Evolutionary conservation across 1,140 invertebrate genomes (phyloP), one percentile per base, ranked within the genome.

Genomic region (Trachymyrmex cornetzi): DNA sequence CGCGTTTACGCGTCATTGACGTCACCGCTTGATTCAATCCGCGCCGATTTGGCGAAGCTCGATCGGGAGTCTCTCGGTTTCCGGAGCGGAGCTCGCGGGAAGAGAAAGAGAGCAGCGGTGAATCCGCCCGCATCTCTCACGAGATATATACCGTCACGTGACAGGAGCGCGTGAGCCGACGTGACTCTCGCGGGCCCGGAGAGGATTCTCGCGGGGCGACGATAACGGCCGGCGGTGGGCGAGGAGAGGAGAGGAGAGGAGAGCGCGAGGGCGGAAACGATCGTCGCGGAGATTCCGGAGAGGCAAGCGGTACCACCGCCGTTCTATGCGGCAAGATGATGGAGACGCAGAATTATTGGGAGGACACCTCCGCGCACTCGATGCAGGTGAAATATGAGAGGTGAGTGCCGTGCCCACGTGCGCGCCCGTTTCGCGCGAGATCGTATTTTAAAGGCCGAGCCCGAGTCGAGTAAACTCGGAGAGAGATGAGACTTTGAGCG

Each of bases 341-440:
- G 95, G 95, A 95, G 69, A 95, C 94, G 53, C 94, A 95, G 90
- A 94, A 95, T 91, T 95, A 95, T 72, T 95, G 95, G 95, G 94
- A 95, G 90, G 95, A 95, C 75, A 95, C 85, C 88, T 93, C 93
- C 30, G 91, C 94, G 66, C 94, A 95, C 88, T 92, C 94, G 22
- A 95, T 95, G 94, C 95, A 95, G 88, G 95, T 95, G 38, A 95
- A 95, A 90, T 95, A 95, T 87, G 95, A 95, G 72, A 95, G 93
- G 95, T 95, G 84, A 94, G 93, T 85, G 27, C 53, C 53, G 50
- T 19, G 50, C n/a, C 24, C 24, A 30, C 24, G 7, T 59, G 50
- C 22, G 61, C 75, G 19, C n/a, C 9, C n/a, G 7, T 57, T 57
- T 11, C 55, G 55, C 6, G 19, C 30, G 30, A 14, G 30, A 14